A percentile compares a stretch with the other conserved stretches of the same genome.
Conservation (phyloP, 2,113 vertebrate species). For the Hydrochoerus hydrochaeris region DNA sequence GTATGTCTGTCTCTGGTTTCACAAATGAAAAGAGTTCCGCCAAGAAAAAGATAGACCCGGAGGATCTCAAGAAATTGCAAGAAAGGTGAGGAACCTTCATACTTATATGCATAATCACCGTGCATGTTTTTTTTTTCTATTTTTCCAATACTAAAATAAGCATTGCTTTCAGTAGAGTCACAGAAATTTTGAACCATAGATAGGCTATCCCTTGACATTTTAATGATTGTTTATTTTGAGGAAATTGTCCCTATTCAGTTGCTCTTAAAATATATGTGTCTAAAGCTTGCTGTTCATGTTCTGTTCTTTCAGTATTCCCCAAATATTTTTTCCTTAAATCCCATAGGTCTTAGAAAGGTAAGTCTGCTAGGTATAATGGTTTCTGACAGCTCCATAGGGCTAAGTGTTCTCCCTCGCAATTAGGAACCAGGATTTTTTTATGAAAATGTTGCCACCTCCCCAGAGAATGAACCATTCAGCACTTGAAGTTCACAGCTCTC, state of each 20-base stretch:
- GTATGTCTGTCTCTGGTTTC: background rate
- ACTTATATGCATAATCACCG: background rate
- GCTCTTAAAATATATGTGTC: slow-evolving; percentile 36
- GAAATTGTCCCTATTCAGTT: slow-evolving; percentile 39
- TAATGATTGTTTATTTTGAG: slow-evolving; percentile 32
- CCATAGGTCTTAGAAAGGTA: slow-evolving; percentile 45
- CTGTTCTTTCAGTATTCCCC: slow-evolving; percentile 24
- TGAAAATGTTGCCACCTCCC: slow-evolving; percentile 54
- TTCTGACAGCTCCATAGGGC: slow-evolving; percentile 57
- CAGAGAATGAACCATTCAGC: slow-evolving; percentile 70
- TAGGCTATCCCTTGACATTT: background rate
- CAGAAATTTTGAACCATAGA: background rate
- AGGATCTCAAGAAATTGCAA: slow-evolving; percentile 81
- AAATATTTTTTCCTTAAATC: slow-evolving; percentile 42
- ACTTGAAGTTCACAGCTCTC: slow-evolving; percentile 57
- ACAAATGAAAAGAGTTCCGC: background rate
- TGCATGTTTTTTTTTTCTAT: background rate
- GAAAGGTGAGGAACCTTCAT: slow-evolving; percentile 76
- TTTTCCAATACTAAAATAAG: background rate
- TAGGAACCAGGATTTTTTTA: slow-evolving; percentile 63
- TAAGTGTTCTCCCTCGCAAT: slow-evolving; percentile 65
- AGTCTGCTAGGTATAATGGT: slow-evolving; percentile 50
- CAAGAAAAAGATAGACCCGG: slow-evolving; percentile 67
- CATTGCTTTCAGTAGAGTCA: background rate
- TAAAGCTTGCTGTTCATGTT: background rate